Evolutionary conservation across 2,113 vertebrate species (phyloP).

Genomic region (Xerus inauris): DNA sequence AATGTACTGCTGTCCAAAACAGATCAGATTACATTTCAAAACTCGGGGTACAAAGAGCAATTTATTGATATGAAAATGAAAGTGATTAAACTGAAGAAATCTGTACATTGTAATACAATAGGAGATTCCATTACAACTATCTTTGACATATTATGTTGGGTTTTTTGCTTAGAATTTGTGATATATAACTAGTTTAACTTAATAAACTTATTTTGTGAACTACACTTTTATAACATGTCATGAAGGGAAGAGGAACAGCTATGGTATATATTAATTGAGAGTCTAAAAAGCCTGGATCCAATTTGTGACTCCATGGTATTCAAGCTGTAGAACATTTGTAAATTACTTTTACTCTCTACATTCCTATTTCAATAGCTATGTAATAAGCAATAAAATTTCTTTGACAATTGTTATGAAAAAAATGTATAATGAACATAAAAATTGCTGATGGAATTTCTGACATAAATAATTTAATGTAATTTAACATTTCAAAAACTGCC

Average conservation of each 20-base stretch:
- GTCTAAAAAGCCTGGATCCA: neutral
- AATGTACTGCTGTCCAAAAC: neutral
- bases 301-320: neutral
- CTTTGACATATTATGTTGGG: neutral
- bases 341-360: neutral
- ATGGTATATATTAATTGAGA: neutral
- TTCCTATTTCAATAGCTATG: neutral
- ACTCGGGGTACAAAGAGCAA: neutral
- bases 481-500: neutral
- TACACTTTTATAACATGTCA: neutral
- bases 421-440: constrained; percentile 35
- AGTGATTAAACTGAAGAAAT: constrained; percentile 1
- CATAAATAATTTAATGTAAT: constrained; percentile 14
- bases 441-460: neutral
- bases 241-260: neutral
- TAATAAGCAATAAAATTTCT: constrained; percentile 33
- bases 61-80: constrained; percentile 8
- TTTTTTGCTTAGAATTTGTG: constrained; percentile 2
- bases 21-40: constrained; percentile 1
- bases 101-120: neutral
- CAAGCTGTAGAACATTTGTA: neutral
- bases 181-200: neutral
- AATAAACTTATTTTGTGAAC: neutral
- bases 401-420: neutral
- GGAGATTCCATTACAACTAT: neutral